These are phyloP conservation scores for Plebejus melissa DNA, from an alignment of 2,888 invertebrate species.

Conservation along the genomic window DNA sequence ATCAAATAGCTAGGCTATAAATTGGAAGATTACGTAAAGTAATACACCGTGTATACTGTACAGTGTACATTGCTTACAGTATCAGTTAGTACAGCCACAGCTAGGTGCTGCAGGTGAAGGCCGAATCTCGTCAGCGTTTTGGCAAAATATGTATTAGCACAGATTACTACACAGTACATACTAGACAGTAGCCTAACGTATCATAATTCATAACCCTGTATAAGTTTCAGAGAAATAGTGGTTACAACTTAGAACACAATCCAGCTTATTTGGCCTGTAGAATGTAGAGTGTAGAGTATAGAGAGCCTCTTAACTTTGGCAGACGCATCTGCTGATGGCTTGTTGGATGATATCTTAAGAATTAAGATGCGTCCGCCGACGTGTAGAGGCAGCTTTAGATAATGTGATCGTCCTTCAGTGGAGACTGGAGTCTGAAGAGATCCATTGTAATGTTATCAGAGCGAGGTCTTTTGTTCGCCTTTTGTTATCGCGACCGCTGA, in stretches of 20 bases:
- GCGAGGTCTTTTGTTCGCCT: background rate
- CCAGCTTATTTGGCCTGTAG: no score
- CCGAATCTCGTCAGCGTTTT: conserved; percentile 12
- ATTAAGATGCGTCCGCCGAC: no score
- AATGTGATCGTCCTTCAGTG: background rate
- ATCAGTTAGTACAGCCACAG: background rate
- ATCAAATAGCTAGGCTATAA: background rate
- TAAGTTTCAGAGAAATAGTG: no score
- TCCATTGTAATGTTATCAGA: background rate
- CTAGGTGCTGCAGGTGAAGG: background rate
- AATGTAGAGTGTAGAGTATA: no score
- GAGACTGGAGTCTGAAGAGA: background rate
- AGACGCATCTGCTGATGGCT: no score
- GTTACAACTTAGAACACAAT: no score
- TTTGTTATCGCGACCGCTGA: background rate
- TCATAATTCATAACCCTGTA: no score
- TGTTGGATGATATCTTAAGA: no score
- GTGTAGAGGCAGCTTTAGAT: background rate
- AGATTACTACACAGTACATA: background rate
- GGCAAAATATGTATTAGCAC: background rate
- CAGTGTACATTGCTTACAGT: background rate
- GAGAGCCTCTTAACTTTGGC: no score
- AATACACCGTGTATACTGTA: background rate
- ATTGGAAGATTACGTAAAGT: background rate
- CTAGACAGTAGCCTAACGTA: background rate